These are phyloP conservation scores for Catharus ustulatus DNA, from an alignment of 2,797 vertebrate genomes.

Conservation along the genomic window DNA sequence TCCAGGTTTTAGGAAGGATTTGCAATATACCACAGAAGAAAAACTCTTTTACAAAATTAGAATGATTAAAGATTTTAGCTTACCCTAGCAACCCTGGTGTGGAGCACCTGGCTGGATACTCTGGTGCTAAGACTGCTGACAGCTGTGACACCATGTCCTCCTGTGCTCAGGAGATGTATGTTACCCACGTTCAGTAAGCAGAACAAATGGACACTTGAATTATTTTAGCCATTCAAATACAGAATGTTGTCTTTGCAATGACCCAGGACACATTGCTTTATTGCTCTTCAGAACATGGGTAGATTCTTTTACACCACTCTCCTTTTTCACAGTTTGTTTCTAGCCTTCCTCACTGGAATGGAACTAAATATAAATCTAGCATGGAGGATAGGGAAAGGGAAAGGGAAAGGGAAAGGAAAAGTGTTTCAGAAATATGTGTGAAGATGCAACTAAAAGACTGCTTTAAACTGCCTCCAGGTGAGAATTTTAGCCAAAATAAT, in stretches of 20 bases:
- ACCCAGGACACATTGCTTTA: neutral
- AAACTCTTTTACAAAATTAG: neutral
- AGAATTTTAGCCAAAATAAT: neutral
- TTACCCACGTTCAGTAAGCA: neutral
- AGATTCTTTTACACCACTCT: neutral
- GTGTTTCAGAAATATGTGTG: neutral
- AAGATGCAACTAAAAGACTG: conserved; percentile 10
- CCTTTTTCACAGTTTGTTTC: conserved; percentile 19
- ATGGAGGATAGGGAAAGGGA: neutral
- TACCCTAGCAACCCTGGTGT: neutral
- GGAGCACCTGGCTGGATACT: neutral
- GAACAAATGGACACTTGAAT: neutral
- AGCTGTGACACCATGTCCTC: neutral
- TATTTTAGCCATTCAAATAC: neutral
- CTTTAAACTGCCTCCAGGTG: conserved; percentile 7
- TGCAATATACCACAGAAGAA: neutral
- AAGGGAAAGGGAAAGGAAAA: neutral
- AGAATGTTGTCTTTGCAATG: neutral
- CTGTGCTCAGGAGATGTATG: neutral
- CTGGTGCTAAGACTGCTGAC: neutral
- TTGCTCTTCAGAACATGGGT: neutral
- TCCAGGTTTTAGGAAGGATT: conserved; percentile 9
- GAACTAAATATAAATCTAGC: neutral
- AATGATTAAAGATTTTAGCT: neutral
- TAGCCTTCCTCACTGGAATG: conserved; percentile 5